Conservation (phyloP, 1,140 invertebrate genomes). For the Dinoponera quadriceps region DNA sequence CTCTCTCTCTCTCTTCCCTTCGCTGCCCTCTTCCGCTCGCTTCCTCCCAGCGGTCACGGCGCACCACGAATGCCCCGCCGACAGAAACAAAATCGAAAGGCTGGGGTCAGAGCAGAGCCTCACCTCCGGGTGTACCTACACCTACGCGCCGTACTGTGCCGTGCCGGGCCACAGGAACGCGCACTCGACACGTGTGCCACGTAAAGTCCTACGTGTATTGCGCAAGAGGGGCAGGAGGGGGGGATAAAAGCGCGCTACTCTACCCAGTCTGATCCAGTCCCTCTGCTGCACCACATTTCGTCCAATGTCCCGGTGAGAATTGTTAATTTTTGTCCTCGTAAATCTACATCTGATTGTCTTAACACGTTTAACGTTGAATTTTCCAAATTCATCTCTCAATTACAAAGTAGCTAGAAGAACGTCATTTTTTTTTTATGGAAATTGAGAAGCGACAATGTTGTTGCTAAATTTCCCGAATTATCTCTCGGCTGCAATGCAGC, state of each 20-base stretch:
- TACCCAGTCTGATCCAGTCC: background rate
- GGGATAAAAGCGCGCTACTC: constrained; percentile 22
- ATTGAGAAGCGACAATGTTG: no score
- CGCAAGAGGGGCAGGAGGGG: background rate
- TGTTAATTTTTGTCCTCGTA: no score
- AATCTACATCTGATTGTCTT: no score
- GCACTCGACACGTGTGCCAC: background rate
- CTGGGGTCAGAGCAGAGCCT: constrained; percentile 67
- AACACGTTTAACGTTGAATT: no score
- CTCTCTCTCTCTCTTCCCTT: constrained; percentile 2
- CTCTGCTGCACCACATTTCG: no score
- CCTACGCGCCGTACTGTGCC: constrained; percentile 1
- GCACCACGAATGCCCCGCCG: constrained; percentile 49
- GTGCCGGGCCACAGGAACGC: constrained; percentile 18
- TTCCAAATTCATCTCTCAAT: no score
- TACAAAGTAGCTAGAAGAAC: no score
- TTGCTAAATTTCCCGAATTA: no score
- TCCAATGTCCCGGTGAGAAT: no score
- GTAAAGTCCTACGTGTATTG: background rate
- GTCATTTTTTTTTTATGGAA: no score
- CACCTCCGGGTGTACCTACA: constrained; percentile 65
- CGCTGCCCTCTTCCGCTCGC: background rate
- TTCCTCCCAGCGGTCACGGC: constrained; percentile 14
- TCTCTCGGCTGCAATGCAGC: no score
- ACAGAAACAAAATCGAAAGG: constrained; percentile 70